Base-by-base conservation (phyloP, 2,113 vertebrate genomes). In the Phrynosoma platyrhinos region DNA sequence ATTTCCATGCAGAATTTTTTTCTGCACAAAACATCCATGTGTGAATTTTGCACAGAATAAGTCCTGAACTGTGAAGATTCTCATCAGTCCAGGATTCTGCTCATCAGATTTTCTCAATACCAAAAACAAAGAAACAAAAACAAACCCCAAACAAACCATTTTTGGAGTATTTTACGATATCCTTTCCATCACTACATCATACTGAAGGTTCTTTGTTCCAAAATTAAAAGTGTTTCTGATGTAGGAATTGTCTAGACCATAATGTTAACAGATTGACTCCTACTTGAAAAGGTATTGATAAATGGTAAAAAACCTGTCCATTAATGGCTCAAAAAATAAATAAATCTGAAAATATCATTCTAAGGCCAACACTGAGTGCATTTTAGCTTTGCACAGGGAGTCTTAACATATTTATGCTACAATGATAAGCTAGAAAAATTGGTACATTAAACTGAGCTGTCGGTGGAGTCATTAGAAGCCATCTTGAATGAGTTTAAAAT, bases 391-490 rank as follows among this genome's bases (percentile, higher is more conserved):
- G 16, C 36, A 47, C 40, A 66, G 42, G 36, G 69, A 89, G 20
- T 79, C 47, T 42, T 78, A 69, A 40, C 68, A 74, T 40, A 4
- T 68, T 62, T 58, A 47, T 42, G 8, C 77, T 40, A 71, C 27
- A 74, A 42, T 25, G 53, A 71, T 27, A 75, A 72, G 7, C 52
- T 80, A 32, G 25, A 47, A 81, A 87, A 82, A 84, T 80, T 86
- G 90, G 36, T 58, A 40, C 12, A 16, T 47, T 78, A 83, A 84
- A 66, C 40, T 76, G 30, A 83, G 8, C 66, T 40, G 68, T 87
- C 36, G 2, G 1, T 53, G 58, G 84, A 84, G 55, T 84, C 42
- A 8, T 7, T 40, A 84, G 82, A 84, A 85, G 20, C 72, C 78
- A 69, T 47, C 7, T 27, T 25, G 40, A 6, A 62, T 25, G 12